phyloP scores from a whole-genome alignment of 2,113 vertebrate species.

The Coturnix japonica region DNA sequence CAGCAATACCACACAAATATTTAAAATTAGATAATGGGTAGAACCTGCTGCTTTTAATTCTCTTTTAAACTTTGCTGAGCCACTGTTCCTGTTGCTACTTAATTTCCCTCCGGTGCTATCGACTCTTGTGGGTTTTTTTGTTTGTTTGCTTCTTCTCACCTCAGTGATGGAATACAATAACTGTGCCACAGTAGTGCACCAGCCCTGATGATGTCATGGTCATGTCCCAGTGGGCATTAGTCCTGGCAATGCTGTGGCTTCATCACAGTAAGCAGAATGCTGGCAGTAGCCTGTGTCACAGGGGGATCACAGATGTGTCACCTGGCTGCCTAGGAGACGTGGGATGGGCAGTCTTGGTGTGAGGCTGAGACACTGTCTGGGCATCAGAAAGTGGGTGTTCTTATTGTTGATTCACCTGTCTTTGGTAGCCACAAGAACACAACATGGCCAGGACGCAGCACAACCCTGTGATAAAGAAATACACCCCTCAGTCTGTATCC shows the following conservation, averaged over 20 bases:
- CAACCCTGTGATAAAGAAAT: not conserved
- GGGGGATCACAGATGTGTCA: not conserved
- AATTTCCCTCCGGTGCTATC: not conserved
- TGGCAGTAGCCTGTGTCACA: not conserved
- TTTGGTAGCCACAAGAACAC: not conserved
- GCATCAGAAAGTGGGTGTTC: not conserved
- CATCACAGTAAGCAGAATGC: not conserved
- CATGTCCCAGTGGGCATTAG: fast-evolving
- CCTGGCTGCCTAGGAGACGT: not conserved
- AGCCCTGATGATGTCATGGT: not conserved
- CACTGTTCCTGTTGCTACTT: not conserved
- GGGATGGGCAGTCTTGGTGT: not conserved
- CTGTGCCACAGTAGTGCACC: not conserved
- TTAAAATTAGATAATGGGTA: not conserved
- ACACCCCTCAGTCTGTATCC: not conserved
- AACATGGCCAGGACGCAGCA: not conserved
- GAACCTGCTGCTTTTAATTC: not conserved
- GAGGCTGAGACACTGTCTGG: not conserved
- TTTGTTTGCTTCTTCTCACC: not conserved
- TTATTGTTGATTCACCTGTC: not conserved
- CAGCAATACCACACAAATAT: not conserved
- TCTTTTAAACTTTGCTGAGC: not conserved
- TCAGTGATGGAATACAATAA: not conserved
- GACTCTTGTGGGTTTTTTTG: not conserved
- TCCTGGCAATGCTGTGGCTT: not conserved